Evolutionary conservation across 2,888 invertebrate genomes (phyloP), one percentile per base, ranked within the genome.

Genomic region (Drepana falcataria): DNA sequence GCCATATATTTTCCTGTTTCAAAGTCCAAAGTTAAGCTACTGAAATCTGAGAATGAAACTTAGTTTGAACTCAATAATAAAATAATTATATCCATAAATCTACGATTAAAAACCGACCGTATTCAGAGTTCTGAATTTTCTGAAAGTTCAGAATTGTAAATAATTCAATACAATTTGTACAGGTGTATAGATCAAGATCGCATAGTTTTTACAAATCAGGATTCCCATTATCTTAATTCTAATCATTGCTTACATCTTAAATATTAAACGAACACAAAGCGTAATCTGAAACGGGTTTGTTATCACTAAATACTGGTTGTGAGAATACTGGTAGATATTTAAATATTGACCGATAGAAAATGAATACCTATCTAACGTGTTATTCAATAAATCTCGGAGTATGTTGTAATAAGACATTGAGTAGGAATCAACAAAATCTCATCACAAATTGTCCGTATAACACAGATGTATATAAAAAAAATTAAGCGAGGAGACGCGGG

Each of bases 401-500:
- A 37, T 37, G 37, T 37, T 37, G 37, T 5, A 37, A 56, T 58
- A 52, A 48, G 51, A 48, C 44, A 55, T 41, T 53, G 48, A 59
- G 57, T 54, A 65, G 59, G 63, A 68, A 66, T 60, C 63, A 69
- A 72, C 73, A 73, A 74, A 72, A 72, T 69, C 69, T 75, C 74
- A 69, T 71, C 71, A 72, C 66, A 81, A 81, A 78, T 75, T 76
- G 75, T 77, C 73, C 71, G 77, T 73, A 76, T 83, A 75, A 82
- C 76, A 83, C 66, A 68, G 80, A 83, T 81, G 80, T 71, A 69
- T 70, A 77, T 80, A 83, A 77, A 78, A 78, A 83, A 86, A 85
- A 82, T 76, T 69, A 67, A 75, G 70, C 79, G 79, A 79, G 67
- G 81, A 83, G 83, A 79, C 81, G 81, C 81, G 85, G 85, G 81